A percentile compares a stretch with the other conserved stretches of the same genome.
These are phyloP conservation scores for Bungarus multicinctus DNA, from an alignment of 2,113 vertebrate species.

Conservation along the genomic window DNA sequence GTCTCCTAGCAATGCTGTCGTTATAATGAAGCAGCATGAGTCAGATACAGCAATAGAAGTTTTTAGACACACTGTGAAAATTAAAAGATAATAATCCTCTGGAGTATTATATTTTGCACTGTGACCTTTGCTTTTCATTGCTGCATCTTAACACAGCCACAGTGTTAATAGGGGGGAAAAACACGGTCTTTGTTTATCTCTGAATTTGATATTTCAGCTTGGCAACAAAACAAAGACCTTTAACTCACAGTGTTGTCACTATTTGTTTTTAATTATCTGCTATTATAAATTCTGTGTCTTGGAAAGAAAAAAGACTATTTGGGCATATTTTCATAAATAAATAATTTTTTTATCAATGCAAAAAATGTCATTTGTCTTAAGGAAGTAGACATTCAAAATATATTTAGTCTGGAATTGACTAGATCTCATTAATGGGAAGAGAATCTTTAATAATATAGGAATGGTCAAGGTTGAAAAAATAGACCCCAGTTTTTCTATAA, in stretches of 20 bases:
- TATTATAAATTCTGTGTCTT: conserved; percentile 48
- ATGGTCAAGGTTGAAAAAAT: conserved; percentile 3
- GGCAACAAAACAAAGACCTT: conserved; percentile 63
- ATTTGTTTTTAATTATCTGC: conserved; percentile 64
- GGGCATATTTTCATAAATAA: conserved; percentile 41
- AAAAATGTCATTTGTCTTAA: conserved; percentile 26
- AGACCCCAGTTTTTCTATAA: neutral
- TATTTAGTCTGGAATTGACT: conserved; percentile 18
- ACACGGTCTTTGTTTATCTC: conserved; percentile 60
- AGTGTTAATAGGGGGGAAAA: conserved; percentile 41
- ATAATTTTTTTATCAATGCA: conserved; percentile 22
- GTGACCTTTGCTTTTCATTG: conserved; percentile 49
- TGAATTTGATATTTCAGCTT: conserved; percentile 61
- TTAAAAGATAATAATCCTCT: conserved; percentile 32
- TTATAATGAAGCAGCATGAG: neutral
- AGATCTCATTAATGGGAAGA: neutral
- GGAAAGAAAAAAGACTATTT: conserved; percentile 35
- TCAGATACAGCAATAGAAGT: conserved; percentile 8
- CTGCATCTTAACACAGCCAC: conserved; percentile 30
- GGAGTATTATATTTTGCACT: conserved; percentile 6
- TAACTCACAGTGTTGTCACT: conserved; percentile 46
- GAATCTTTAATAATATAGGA: conserved; percentile 4
- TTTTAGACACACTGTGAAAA: conserved; percentile 31
- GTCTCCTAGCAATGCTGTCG: conserved; percentile 12
- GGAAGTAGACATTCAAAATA: conserved; percentile 28